A percentile compares a stretch with the other conserved stretches of the same genome.
Evolutionary conservation across 2,797 vertebrate genomes (phyloP).

Genomic region (Hydrolagus colliei): DNA sequence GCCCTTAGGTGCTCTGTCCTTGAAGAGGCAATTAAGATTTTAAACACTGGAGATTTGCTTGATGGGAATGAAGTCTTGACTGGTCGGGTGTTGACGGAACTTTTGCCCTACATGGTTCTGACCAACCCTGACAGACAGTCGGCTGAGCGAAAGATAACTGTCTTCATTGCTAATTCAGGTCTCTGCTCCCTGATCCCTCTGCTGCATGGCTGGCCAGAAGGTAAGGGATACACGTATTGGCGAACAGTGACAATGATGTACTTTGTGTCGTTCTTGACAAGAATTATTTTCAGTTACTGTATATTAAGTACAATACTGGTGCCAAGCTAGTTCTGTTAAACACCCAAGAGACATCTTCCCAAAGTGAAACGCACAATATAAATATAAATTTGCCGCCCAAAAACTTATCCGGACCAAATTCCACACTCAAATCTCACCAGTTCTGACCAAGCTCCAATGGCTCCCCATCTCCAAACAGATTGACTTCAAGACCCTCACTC

Average conservation of each 20-base stretch:
- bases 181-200: conserved; percentile 68
- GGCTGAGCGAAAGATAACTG: conserved; percentile 55
- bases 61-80: conserved; percentile 50
- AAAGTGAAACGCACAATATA: no score
- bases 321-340: no score
- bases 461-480: no score
- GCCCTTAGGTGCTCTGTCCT: conserved; percentile 64
- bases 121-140: conserved; percentile 47
- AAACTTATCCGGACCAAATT: no score
- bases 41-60: conserved; percentile 56
- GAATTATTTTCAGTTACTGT: background rate
- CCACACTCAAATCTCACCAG: no score
- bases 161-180: conserved; percentile 57
- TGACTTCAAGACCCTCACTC: no score
- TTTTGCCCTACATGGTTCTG: conserved; percentile 74
- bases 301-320: no score
- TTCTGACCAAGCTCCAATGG: no score
- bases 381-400: no score
- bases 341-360: no score
- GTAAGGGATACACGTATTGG: conserved; percentile 48
- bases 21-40: conserved; percentile 52
- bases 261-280: background rate
- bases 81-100: conserved; percentile 52
- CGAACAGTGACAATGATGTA: no score
- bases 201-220: conserved; percentile 68